Evolutionary conservation across 2,113 vertebrate species (phyloP), one percentile per base, ranked within the genome.

Genomic region (Centropristis striata): DNA sequence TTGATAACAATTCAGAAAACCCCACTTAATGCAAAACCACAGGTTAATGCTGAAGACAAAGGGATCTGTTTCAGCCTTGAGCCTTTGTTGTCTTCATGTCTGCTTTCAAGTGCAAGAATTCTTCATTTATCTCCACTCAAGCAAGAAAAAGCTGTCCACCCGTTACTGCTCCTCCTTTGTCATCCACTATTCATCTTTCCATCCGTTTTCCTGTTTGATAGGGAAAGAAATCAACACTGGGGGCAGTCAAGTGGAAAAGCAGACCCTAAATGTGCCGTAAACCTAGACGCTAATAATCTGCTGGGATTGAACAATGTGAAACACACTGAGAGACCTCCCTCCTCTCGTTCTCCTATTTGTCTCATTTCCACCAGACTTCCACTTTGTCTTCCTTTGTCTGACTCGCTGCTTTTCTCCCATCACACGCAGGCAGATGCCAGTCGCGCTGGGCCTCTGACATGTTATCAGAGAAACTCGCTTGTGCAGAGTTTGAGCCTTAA

Each of bases 81-180:
- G 70, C 21, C 63, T 81, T 86, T 70, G 85, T 77, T 66, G 4
- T 80, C 59, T 67, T 78, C 68, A 65, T 44, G 59, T 85, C 65
- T 73, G 77, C 88, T 90, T 85, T 91, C 83, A 88, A 90, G 80
- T 86, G 81, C 65, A 84, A 85, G 81, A 75, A 72, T 49, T 81
- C 78, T 86, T 87, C 23, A 82, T 88, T 89, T 85, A 81, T 82
- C 79, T 90, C 81, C 87, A 90, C 41, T 82, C 84, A 90, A 87
- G 88, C 88, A 88, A 86, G 77, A 88, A 89, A 81, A 81, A 82
- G 59, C 77, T 86, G 74, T 81, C 86, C 85, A 71, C 80, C 83
- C 82, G 70, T 84, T 83, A 75, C 79, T 86, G 83, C 84, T 81
- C 83, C 84, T 86, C 59, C 60, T 86, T 90, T 90, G 86, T 92